Evolutionary conservation across 1,140 invertebrate species (phyloP), one percentile per base, ranked within the genome.

Genomic region (Halesus radiatus): DNA sequence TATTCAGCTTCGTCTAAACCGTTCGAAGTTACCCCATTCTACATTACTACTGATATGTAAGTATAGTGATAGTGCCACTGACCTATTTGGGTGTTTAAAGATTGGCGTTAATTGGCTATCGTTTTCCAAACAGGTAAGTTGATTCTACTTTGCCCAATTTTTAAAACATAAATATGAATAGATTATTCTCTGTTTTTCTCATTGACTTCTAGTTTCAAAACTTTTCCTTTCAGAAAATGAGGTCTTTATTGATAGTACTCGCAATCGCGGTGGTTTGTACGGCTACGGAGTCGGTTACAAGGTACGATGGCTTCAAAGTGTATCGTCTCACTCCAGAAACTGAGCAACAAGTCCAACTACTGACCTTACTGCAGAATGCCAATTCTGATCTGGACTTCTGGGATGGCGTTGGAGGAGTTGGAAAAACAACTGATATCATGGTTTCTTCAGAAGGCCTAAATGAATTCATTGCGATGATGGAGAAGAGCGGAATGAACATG

Each of bases 401-500:
- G 84, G 58, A 60, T 16, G 80, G 72, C 56, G 60, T 77, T 52
- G 29, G 79, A 84, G 53, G 22, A 86, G 3, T 78, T 84, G 68
- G 86, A 85, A 10, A 84, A 85, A 82, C 85, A 85, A 16, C 86
- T 85, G 84, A 81, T 83, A 81, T 85, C 50, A 81, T 81, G 75
- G 80, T 81, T 13, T 8, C 32, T 3, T 79, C 79, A 7, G 23
- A 18, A 20, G 68, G 81, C 16, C 78, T 77, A 18, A 58, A 56
- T 13, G 26, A 22, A 15, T 81, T 81, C 72, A 18, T 79, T 2
- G 18, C 62, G n/a, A 15, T 54, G 8, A 77, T 83, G 54, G 23
- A 45, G 1, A 37, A 29, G 10, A 74, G 60, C 26, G 66, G 72
- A 32, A 76, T 83, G 18, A 10, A 77, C 5, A 18, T 68, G 15